These are phyloP conservation scores for Cercopithecus mona DNA, from an alignment of 2,113 vertebrate species.

Conservation along the genomic window DNA sequence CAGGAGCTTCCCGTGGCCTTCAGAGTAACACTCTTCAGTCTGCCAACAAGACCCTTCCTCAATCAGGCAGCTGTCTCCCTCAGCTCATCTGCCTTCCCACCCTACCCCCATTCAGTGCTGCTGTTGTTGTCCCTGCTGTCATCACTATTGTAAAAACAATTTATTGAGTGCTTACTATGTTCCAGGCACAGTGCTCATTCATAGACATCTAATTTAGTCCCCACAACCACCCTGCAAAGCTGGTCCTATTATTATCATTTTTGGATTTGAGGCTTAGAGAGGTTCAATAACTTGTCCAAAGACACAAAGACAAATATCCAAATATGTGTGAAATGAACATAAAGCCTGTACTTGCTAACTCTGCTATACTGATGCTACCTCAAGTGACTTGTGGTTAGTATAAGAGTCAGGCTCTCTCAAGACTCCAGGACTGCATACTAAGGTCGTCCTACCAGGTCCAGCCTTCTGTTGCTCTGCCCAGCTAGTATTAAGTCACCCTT, in stretches of 20 bases:
- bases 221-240: not conserved
- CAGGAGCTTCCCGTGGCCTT: not conserved
- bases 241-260: not conserved
- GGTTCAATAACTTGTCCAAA: not conserved
- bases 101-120: not conserved
- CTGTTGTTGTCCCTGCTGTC: not conserved
- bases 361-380: not conserved
- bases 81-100: not conserved
- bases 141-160: not conserved
- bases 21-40: not conserved
- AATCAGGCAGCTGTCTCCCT: not conserved
- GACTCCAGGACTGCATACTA: not conserved
- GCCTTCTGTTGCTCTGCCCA: not conserved
- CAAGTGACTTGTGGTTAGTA: not conserved
- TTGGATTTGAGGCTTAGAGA: not conserved
- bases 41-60: not conserved
- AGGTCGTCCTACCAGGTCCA: not conserved
- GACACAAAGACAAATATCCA: not conserved
- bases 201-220: not conserved
- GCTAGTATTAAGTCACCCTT: not conserved
- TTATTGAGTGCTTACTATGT: not conserved
- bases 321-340: not conserved
- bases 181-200: not conserved
- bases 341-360: not conserved
- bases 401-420: not conserved